A percentile compares a stretch with the other conserved stretches of the same genome.
Evolutionary conservation across 2,888 invertebrate genomes (phyloP).

Genomic region (Helicoverpa assulta): DNA sequence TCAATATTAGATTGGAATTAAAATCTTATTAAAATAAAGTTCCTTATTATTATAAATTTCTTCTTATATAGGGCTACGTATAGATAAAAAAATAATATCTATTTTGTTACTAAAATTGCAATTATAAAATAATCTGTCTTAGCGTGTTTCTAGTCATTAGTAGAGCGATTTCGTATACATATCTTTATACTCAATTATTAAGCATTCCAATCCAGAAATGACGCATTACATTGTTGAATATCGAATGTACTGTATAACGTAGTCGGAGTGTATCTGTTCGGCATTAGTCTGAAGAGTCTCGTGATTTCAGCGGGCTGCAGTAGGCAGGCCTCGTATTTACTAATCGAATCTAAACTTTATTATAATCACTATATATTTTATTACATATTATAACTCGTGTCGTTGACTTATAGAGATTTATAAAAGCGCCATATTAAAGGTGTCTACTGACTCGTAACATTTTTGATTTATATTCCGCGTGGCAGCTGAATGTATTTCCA

Average conservation of each 20-base stretch:
- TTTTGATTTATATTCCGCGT: slow-evolving; percentile 36
- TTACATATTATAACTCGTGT: slow-evolving; percentile 47
- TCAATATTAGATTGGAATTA: slow-evolving; percentile 58
- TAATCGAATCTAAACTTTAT: slow-evolving; percentile 61
- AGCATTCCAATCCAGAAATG: slow-evolving; percentile 83
- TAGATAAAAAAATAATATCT: slow-evolving; percentile 43
- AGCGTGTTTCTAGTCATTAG: slow-evolving; percentile 78
- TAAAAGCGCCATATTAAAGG: slow-evolving; percentile 36
- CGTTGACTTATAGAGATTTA: slow-evolving; percentile 35
- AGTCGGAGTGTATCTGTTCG: slow-evolving; percentile 43
- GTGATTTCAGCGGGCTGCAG: slow-evolving; percentile 47
- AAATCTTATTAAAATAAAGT: slow-evolving; percentile 58
- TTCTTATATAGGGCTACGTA: slow-evolving; percentile 52
- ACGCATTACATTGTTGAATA: slow-evolving; percentile 62
- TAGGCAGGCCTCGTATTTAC: slow-evolving; percentile 54
- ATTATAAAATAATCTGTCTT: slow-evolving; percentile 58
- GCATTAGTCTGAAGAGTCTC: slow-evolving; percentile 50
- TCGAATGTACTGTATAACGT: slow-evolving; percentile 50
- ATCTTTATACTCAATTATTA: slow-evolving; percentile 82
- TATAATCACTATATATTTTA: slow-evolving; percentile 59
- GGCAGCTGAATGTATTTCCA: slow-evolving; percentile 24
- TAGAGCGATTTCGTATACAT: slow-evolving; percentile 77
- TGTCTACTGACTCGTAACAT: slow-evolving; percentile 55
- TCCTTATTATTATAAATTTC: slow-evolving; percentile 56
- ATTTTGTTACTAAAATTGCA: slow-evolving; percentile 60